A percentile compares a stretch with the other conserved stretches of the same genome.
Evolutionary conservation across 2,888 invertebrate genomes (phyloP).

Genomic region (Desoria tigrina): DNA sequence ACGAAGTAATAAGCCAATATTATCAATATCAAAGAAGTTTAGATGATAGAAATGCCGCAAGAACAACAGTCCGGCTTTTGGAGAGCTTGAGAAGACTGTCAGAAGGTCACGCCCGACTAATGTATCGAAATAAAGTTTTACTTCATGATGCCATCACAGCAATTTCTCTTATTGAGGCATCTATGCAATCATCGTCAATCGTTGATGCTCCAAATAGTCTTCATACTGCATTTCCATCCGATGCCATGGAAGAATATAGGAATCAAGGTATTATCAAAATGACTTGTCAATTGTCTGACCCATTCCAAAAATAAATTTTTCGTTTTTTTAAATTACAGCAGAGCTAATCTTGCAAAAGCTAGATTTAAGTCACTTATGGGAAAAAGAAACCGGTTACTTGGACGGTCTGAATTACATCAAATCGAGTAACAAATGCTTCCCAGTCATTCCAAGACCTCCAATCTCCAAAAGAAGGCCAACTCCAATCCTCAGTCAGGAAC

Average conservation of each 20-base stretch:
- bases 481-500: no score
- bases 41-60: constrained; percentile 69
- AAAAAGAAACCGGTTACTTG: constrained; percentile 58
- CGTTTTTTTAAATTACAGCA: constrained; percentile 54
- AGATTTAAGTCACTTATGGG: constrained; percentile 60
- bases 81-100: constrained; percentile 83
- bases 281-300: not conserved
- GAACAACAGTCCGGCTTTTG: constrained; percentile 81
- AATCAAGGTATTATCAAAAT: constrained; percentile 26
- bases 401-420: not conserved
- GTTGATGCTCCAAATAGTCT: constrained; percentile 62
- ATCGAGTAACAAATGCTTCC: no score
- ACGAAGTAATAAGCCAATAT: constrained; percentile 70
- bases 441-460: no score
- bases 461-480: no score
- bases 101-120: constrained; percentile 82
- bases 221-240: constrained; percentile 68
- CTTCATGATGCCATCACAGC: constrained; percentile 79
- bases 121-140: constrained; percentile 72
- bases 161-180: constrained; percentile 71
- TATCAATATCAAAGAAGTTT: constrained; percentile 73
- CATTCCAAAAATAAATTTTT: not conserved
- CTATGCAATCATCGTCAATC: constrained; percentile 69
- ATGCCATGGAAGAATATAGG: constrained; percentile 62
- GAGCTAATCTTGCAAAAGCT: constrained; percentile 60